A percentile compares a stretch with the other conserved stretches of the same genome.
Conservation (phyloP, 2,888 invertebrate genomes). For the Ceriagrion tenellum region DNA sequence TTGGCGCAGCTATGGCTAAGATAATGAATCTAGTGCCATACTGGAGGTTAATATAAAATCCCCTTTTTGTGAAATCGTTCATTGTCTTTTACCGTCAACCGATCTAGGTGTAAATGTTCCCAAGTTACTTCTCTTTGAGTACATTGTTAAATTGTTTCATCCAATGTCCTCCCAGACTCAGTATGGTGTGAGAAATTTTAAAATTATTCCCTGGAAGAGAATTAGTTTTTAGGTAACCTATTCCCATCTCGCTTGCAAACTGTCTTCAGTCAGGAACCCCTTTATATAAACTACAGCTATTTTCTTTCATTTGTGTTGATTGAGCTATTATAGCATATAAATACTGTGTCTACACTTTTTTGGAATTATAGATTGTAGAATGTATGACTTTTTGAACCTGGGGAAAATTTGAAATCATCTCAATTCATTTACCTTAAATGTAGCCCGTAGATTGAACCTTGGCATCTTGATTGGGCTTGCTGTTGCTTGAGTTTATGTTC, state of each 20-base stretch:
- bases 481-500: too few species aligned
- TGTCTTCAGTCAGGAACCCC: neutral
- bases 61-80: neutral
- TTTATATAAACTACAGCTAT: neutral
- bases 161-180: neutral
- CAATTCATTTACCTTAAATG: too few species aligned
- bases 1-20: neutral
- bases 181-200: too few species aligned
- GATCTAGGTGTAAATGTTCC: neutral
- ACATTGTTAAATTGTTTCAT: neutral
- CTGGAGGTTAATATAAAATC: neutral
- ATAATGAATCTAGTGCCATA: neutral
- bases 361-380: too few species aligned
- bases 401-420: too few species aligned
- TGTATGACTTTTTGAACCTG: too few species aligned
- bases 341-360: too few species aligned
- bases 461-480: too few species aligned
- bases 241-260: neutral
- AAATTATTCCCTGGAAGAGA: neutral
- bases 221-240: neutral
- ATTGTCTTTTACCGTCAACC: neutral
- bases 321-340: neutral
- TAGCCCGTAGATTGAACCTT: too few species aligned
- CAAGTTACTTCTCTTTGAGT: neutral
- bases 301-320: neutral